Percentiles rank a stretch among this genome's conserved stretches.
phyloP scores from a whole-genome alignment of 2,888 invertebrate species.

The Melanotus villosus region DNA sequence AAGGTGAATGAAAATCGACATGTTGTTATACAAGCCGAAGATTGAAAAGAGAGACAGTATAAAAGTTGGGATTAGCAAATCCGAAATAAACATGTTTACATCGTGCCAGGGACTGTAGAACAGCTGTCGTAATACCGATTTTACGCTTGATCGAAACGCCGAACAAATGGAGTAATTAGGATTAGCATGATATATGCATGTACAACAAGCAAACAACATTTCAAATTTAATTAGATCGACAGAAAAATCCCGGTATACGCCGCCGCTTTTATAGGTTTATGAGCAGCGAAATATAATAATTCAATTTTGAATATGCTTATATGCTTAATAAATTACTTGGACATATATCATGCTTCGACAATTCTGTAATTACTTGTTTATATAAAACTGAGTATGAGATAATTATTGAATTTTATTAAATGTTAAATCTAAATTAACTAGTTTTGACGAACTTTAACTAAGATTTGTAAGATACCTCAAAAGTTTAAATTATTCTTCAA shows the following conservation, averaged over 20 bases:
- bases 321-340: conserved; percentile 30
- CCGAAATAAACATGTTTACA: conserved; percentile 44
- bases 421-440: too few species aligned
- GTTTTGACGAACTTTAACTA: too few species aligned
- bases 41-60: conserved; percentile 1
- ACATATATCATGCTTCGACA: conserved; percentile 23
- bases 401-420: too few species aligned
- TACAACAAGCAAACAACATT: conserved; percentile 36
- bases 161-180: conserved; percentile 47
- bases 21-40: background rate
- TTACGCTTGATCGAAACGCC: conserved; percentile 44
- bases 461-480: too few species aligned
- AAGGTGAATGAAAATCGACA: too few species aligned
- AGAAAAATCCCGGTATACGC: conserved; percentile 38
- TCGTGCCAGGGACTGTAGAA: conserved; percentile 29
- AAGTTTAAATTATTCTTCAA: too few species aligned
- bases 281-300: conserved; percentile 27
- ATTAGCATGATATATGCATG: conserved; percentile 46
- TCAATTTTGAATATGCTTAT: conserved; percentile 22
- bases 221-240: conserved; percentile 38
- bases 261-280: conserved; percentile 19
- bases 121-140: conserved; percentile 47
- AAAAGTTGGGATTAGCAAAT: conserved; percentile 41
- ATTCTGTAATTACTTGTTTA: conserved; percentile 27
- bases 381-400: too few species aligned